Evolutionary conservation across 1,140 invertebrate species (phyloP).

Genomic region (Stegodyphus mimosarum): DNA sequence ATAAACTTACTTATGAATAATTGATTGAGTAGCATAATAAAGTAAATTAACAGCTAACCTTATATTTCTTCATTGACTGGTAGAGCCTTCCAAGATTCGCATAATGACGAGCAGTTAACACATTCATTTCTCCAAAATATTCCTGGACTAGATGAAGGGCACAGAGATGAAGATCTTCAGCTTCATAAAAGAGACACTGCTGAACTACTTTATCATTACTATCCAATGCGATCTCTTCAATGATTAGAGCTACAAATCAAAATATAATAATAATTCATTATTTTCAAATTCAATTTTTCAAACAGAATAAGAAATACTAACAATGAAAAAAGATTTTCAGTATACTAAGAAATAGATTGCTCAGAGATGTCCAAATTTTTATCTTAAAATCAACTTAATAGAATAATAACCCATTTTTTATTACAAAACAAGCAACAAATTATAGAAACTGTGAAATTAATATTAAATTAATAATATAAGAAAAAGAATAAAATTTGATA

Average conservation of each 20-base stretch:
- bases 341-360: no score
- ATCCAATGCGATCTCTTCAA: slow-evolving; percentile 93
- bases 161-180: slow-evolving; percentile 83
- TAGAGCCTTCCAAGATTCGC: slow-evolving; percentile 91
- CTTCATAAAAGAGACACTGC: slow-evolving; percentile 71
- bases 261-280: neutral
- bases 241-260: slow-evolving; percentile 76
- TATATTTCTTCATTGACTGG: slow-evolving; percentile 88
- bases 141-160: slow-evolving; percentile 81
- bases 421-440: no score
- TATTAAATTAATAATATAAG: no score
- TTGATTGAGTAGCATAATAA: no score
- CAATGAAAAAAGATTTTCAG: no score
- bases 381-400: no score
- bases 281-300: no score
- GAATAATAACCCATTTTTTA: no score
- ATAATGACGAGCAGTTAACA: slow-evolving; percentile 95
- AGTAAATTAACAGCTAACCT: slow-evolving; percentile 70
- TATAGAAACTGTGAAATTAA: no score
- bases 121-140: slow-evolving; percentile 90
- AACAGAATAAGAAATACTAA: no score
- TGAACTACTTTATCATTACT: slow-evolving; percentile 70
- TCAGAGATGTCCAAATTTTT: no score
- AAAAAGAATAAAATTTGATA: no score
- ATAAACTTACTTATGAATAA: neutral